Evolutionary conservation across 2,888 invertebrate species (phyloP), one percentile per base, ranked within the genome.

Genomic region (Drosophila yooni): DNA sequence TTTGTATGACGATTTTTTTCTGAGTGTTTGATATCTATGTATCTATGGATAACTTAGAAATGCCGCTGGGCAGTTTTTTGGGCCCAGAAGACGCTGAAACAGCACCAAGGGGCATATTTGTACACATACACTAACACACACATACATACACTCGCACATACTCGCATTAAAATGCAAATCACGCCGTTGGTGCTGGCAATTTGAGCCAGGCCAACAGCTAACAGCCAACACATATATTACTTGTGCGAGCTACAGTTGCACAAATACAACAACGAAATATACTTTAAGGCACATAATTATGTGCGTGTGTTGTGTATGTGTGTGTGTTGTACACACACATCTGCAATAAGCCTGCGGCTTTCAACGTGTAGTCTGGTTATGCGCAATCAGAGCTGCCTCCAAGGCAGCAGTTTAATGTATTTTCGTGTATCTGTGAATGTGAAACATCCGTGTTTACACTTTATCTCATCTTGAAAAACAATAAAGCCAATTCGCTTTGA

Each of bases 131-230:
- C 18, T 13, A 11, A 27, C 34, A 31, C 51, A 25, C 48, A 40
- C 46, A 40, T 34, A 10, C 11, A 33, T 1, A 38, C 50, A 59
- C 34, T 21, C 18, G 15, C 54, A 61, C 40, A 48, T 48, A 54
- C 43, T 51, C 71, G 61, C 80, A 85, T 89, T 89, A 78, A 85
- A 89, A 85, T 89, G 85, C 85, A 85, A 85, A 85, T 85, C 85
- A 85, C 90, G 89, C 61, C 70, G 73, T 31, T 81, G 71, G 59
- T 74, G 82, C 79, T 70, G 84, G 82, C 79, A 83, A 85, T 88
- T 71, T 67, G 70, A 83, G 65, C 57, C 63, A 63, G 56, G 51
- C 33, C 40, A 61, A 58, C 38, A 40, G 51, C 72, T n/a, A 65
- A 46, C 59, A 56, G 51, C 40, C 50, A 68, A 63, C 70, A 59